Evolutionary conservation across 2,888 invertebrate species (phyloP), one percentile per base, ranked within the genome.

Genomic region (Cybosia mesomella): DNA sequence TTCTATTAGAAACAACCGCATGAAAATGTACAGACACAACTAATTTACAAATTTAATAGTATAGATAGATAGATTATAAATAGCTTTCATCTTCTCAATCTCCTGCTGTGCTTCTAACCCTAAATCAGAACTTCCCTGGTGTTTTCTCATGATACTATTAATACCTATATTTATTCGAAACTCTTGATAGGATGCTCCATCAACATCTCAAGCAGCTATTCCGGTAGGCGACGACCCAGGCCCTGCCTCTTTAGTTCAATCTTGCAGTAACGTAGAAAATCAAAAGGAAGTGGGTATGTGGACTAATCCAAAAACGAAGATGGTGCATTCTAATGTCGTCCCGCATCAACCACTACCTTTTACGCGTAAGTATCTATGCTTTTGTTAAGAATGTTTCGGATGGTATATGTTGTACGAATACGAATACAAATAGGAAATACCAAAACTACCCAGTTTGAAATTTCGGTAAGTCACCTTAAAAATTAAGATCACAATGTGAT

Each of bases 241-340:
- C 0, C 91, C 95, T 5, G 91, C 93, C 2, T 95, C 95, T 0
- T 78, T 95, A 69, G 90, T 95, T 9, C 94, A 95, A 76, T 86
- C 92, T 7, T 93, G 89, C 77, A 84, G 88, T 67, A 93, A 94
- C 82, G 85, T 92, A 58, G 95, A 95, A 76, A 95, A 95, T 79
- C 92, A 94, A 72, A 94, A 89, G 74, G 95, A 95, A 88, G 87
- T 95, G 69, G 95, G 95, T 15, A 92, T 95, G 66, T 95, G 95
- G 95, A 93, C 94, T 5, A 95, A 95, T 72, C 92, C 95, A 39
- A 94, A 94, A 79, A 95, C 92, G 5, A 95, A 95, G 84, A 95
- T 94, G 94, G 94, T 94, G 36, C 93, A 94, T 72, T 80, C 89
- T 28, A 91, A 91, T 84, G 87, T 94, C 68, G 94, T 95, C 21